Conservation (phyloP, 2,888 invertebrate species). For the Uloborus plumipes region DNA sequence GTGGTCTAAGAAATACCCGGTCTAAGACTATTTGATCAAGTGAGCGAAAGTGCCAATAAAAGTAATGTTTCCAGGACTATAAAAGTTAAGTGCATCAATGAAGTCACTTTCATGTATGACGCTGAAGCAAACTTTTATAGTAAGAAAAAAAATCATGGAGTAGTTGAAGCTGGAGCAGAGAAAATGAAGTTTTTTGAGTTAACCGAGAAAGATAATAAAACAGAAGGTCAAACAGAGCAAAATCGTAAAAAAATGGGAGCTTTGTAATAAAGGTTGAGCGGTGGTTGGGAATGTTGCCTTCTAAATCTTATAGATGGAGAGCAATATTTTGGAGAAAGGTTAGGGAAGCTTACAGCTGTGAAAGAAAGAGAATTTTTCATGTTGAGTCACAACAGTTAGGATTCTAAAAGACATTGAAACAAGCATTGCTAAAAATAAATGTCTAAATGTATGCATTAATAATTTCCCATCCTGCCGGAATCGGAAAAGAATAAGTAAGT, state of each 20-base stretch:
- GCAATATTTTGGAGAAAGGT: too few relatives aligned
- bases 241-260: conserved; percentile 32
- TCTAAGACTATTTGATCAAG: conserved; percentile 2
- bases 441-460: too few relatives aligned
- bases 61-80: conserved; percentile 34
- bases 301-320: too few relatives aligned
- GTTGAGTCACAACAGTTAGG: too few relatives aligned
- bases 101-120: conserved; percentile 16
- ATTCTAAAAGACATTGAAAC: too few relatives aligned
- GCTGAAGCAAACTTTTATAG: conserved; percentile 34
- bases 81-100: conserved; percentile 33
- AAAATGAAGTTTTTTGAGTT: conserved; percentile 31
- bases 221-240: conserved; percentile 19
- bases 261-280: not conserved
- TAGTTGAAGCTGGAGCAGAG: conserved; percentile 5
- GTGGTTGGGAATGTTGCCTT: too few relatives aligned
- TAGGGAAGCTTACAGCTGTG: too few relatives aligned
- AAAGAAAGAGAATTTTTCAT: too few relatives aligned
- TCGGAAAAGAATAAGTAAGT: too few relatives aligned
- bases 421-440: too few relatives aligned
- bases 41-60: conserved; percentile 20
- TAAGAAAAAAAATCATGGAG: conserved; percentile 16
- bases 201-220: conserved; percentile 29
- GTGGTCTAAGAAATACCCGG: not conserved
- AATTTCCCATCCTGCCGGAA: too few relatives aligned